These are phyloP conservation scores for Protonemura montana DNA, from an alignment of 2,888 invertebrate genomes.

Conservation along the genomic window DNA sequence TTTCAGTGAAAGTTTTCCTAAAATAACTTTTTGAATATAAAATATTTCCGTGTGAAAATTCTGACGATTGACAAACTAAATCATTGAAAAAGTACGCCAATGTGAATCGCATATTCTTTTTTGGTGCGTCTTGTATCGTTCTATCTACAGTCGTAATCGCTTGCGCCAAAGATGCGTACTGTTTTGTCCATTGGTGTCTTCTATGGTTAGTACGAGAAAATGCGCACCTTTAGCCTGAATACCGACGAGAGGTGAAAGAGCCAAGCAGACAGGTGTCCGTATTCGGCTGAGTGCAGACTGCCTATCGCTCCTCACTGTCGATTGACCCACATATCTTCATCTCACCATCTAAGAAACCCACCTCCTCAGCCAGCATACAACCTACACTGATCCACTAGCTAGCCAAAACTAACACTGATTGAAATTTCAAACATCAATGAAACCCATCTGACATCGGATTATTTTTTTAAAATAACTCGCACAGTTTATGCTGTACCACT, in stretches of 20 bases:
- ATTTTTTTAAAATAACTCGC: too few relatives aligned
- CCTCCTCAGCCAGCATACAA: neutral
- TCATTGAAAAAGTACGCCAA: too few relatives aligned
- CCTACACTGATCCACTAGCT: too few relatives aligned
- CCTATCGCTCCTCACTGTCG: neutral
- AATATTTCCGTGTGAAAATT: neutral
- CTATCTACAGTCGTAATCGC: too few relatives aligned
- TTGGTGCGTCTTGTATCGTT: too few relatives aligned
- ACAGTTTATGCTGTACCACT: too few relatives aligned
- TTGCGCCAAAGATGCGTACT: too few relatives aligned
- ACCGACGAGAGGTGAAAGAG: constrained; percentile 14
- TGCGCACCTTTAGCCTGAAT: constrained; percentile 24
- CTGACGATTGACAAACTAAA: neutral
- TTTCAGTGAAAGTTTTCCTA: neutral
- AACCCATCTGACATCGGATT: too few relatives aligned
- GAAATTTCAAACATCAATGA: too few relatives aligned
- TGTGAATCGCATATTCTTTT: too few relatives aligned
- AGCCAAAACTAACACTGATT: too few relatives aligned
- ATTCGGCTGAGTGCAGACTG: neutral
- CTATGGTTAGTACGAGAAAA: neutral
- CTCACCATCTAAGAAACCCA: neutral
- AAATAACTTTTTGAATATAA: neutral
- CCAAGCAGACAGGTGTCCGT: constrained; percentile 16
- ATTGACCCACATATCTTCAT: neutral
- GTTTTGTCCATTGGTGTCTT: neutral